phyloP scores from a whole-genome alignment of 2,888 invertebrate genomes.

The Nycteola revayana region DNA sequence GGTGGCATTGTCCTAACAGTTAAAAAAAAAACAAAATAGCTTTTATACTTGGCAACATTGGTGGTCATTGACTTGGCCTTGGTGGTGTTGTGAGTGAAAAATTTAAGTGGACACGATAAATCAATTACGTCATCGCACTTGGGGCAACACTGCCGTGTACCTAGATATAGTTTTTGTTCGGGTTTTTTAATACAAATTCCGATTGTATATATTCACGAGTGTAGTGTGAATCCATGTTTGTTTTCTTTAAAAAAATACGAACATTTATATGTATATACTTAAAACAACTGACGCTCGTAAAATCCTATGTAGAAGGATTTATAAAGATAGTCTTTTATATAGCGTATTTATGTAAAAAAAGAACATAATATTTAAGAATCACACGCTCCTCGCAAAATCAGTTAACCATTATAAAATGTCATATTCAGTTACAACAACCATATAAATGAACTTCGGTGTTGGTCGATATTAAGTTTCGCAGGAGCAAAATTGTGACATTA shows the following conservation, averaged over 20 bases:
- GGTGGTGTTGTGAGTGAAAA: slow-evolving; percentile 51
- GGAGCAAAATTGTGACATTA: slow-evolving; percentile 29
- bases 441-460: slow-evolving; percentile 35
- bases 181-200: slow-evolving; percentile 5
- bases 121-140: slow-evolving; percentile 48
- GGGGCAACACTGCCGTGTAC: slow-evolving; percentile 13
- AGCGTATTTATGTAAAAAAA: slow-evolving; percentile 2
- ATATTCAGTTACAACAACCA: slow-evolving; percentile 41
- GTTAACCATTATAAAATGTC: slow-evolving; percentile 32
- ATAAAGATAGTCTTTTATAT: no score
- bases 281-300: no score
- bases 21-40: slow-evolving; percentile 41
- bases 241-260: no score
- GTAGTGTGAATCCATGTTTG: no score
- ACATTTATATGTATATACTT: no score
- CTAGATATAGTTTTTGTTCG: slow-evolving; percentile 19
- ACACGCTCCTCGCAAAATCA: slow-evolving; percentile 18
- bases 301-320: no score
- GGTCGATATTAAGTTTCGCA: slow-evolving; percentile 40
- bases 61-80: slow-evolving; percentile 62
- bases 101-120: slow-evolving; percentile 50
- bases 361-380: slow-evolving; percentile 8
- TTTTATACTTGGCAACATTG: slow-evolving; percentile 46
- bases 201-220: slow-evolving; percentile 6
- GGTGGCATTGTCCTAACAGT: slow-evolving; percentile 24